Percentiles rank a stretch among this genome's conserved stretches.
Conservation (phyloP, 2,797 vertebrate species). For the Malurus splendens region DNA sequence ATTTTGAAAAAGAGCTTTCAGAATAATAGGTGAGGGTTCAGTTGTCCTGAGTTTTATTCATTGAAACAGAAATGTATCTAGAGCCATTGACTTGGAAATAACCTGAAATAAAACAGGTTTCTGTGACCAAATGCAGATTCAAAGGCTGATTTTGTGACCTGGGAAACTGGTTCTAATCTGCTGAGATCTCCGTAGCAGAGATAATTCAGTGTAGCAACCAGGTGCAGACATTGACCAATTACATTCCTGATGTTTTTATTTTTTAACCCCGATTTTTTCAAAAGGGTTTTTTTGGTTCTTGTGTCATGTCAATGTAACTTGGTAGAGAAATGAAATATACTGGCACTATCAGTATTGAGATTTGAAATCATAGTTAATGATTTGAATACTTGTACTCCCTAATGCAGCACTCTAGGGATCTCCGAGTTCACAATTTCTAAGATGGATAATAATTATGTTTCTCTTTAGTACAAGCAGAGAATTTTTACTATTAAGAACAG, state of each 20-base stretch:
- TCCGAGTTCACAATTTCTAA: not conserved
- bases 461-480: not conserved
- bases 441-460: not conserved
- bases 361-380: not conserved
- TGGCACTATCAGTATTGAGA: not conserved
- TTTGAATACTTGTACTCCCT: not conserved
- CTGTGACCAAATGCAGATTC: not conserved
- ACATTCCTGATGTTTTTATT: not conserved
- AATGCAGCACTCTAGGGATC: not conserved
- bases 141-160: not conserved
- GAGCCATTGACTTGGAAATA: not conserved
- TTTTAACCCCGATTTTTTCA: not conserved
- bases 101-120: not conserved
- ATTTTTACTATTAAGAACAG: not conserved
- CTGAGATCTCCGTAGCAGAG: not conserved
- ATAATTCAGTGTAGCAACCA: not conserved
- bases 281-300: not conserved
- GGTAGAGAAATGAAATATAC: not conserved
- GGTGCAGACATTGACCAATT: not conserved
- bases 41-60: not conserved
- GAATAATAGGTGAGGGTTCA: not conserved
- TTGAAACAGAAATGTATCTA: not conserved
- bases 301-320: not conserved
- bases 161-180: conserved; percentile 11
- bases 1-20: not conserved